These are phyloP conservation scores for Mastomys natalensis DNA, from an alignment of 2,113 vertebrate genomes.

Conservation along the genomic window DNA sequence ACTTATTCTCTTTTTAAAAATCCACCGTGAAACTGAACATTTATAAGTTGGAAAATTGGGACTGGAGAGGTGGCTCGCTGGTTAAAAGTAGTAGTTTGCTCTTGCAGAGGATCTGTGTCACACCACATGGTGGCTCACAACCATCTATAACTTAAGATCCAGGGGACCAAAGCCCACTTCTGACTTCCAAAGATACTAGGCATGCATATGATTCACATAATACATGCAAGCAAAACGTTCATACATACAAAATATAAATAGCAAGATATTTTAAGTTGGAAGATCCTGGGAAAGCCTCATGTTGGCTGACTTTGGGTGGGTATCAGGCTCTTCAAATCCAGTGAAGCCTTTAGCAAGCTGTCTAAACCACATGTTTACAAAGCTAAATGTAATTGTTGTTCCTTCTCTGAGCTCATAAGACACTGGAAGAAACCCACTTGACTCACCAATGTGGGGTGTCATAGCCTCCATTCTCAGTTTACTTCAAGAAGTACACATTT, in stretches of 20 bases:
- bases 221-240: background rate
- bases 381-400: background rate
- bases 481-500: constrained; percentile 56
- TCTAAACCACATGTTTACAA: background rate
- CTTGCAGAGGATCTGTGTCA: background rate
- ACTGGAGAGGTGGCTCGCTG: background rate
- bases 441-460: background rate
- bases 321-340: background rate
- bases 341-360: background rate
- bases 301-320: background rate
- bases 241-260: background rate
- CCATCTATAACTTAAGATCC: background rate
- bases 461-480: constrained; percentile 19
- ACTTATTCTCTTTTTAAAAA: background rate
- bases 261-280: background rate
- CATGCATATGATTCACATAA: background rate
- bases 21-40: background rate
- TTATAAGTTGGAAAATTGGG: background rate
- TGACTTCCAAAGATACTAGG: background rate
- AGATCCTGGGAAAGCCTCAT: background rate
- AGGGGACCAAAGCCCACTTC: background rate
- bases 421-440: background rate
- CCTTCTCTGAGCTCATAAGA: background rate
- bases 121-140: background rate
- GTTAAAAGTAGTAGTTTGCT: background rate